Evolutionary conservation across 2,113 vertebrate genomes (phyloP), one percentile per base, ranked within the genome.

Genomic region (Ceyx cyanopectus): DNA sequence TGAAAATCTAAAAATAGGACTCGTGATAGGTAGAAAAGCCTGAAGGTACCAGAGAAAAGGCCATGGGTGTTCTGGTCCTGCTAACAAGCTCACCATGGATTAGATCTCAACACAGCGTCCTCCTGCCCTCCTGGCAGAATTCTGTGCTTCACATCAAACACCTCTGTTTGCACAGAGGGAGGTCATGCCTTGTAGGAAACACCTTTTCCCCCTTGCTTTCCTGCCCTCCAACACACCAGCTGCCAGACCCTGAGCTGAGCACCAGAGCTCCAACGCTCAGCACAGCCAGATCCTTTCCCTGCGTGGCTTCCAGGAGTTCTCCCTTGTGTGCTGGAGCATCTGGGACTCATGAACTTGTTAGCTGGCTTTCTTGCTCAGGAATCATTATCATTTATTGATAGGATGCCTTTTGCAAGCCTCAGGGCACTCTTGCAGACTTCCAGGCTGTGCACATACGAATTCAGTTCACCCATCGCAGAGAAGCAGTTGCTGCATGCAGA

Each of bases 181-280:
- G 12, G 7, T 4, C 10, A 5, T 40, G 43, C 26, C 53, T 5
- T 19, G 23, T 43, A 27, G 81, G 14, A 45, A 53, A 37, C 21
- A 9, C 20, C 41, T 73, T 56, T 19, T 26, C 12, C 43, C 14
- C 2, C 6, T 11, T 66, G 26, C 24, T 50, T 56, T 45, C 20
- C 46, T 75, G 26, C 50, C 41, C 6, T 1, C 46, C 0, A 2
- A 66, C n/a, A 60, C 63, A 61, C 51, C 43, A 68, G 74, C 65
- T 88, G 60, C 41, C 51, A 63, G 60, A 21, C 23, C 45, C 66
- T 2, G 21, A 50, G 51, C 61, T 0, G 1, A 57, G 24, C 29
- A 46, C 41, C 3, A 0, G 29, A 48, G 58, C 63, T 41, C n/a
- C 6, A 0, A 7, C 0, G 0, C n/a, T 50, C 9, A 0, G 27